Percentiles rank a stretch among this genome's conserved stretches.
phyloP scores from a whole-genome alignment of 2,888 invertebrate species.

The Drosophila helvetica region DNA sequence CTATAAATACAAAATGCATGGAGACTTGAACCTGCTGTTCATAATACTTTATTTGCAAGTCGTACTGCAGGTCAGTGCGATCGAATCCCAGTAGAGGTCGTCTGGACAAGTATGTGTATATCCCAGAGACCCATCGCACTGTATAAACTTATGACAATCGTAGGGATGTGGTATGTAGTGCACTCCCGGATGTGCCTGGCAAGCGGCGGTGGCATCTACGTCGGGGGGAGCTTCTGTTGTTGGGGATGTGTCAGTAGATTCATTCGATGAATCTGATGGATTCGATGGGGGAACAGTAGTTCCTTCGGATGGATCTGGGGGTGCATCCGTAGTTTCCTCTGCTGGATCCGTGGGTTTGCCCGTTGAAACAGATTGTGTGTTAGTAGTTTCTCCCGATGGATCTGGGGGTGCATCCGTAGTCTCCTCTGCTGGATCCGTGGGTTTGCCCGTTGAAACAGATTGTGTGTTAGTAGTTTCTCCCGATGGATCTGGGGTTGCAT shows the following conservation, averaged over 20 bases:
- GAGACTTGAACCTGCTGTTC: conserved; percentile 14
- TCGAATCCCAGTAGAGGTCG: conserved; percentile 61
- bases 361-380: no score
- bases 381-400: conserved; percentile 5
- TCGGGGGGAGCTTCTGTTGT: conserved; percentile 25
- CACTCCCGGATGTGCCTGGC: conserved; percentile 46
- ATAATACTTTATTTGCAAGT: conserved; percentile 40
- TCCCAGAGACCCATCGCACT: conserved; percentile 55
- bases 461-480: background rate
- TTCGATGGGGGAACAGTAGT: background rate
- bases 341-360: background rate
- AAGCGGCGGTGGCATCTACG: conserved; percentile 42
- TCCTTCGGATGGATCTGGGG: background rate
- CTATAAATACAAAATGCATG: background rate
- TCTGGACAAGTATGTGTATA: conserved; percentile 59
- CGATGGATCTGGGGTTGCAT: background rate
- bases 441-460: background rate
- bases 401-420: background rate
- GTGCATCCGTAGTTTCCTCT: background rate
- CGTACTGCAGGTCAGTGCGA: conserved; percentile 45
- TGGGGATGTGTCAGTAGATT: background rate
- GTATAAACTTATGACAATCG: conserved; percentile 69
- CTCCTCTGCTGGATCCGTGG: background rate
- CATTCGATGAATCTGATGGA: background rate
- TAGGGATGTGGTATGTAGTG: conserved; percentile 60